These are phyloP conservation scores for Diarsia mendica DNA, from an alignment of 2,888 invertebrate genomes.

Conservation along the genomic window DNA sequence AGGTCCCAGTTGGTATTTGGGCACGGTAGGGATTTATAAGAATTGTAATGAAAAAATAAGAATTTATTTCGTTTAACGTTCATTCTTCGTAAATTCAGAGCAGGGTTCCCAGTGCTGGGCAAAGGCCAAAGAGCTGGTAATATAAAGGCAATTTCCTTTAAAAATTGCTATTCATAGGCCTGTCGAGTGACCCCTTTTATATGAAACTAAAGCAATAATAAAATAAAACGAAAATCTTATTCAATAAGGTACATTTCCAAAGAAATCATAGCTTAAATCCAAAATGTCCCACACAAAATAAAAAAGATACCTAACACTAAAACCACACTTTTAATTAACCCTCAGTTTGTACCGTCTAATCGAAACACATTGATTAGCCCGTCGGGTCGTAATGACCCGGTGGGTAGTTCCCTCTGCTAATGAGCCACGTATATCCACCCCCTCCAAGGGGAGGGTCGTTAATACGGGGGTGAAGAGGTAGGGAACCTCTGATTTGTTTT, in stretches of 20 bases:
- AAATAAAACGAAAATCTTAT: background rate
- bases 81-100: no score
- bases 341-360: slow-evolving; percentile 74
- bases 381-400: slow-evolving; percentile 70
- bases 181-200: background rate
- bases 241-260: background rate
- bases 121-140: no score
- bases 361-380: slow-evolving; percentile 85
- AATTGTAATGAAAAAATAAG: no score
- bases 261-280: background rate
- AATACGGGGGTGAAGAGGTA: slow-evolving; percentile 67
- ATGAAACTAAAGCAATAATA: background rate
- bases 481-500: slow-evolving; percentile 65
- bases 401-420: slow-evolving; percentile 75
- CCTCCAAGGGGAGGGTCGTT: slow-evolving; percentile 66
- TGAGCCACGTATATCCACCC: slow-evolving; percentile 74
- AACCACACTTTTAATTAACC: slow-evolving; percentile 74
- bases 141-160: background rate
- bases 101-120: no score
- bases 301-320: slow-evolving; percentile 31
- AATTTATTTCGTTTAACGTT: no score
- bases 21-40: no score
- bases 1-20: no score
- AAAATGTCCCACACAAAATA: slow-evolving; percentile 8
- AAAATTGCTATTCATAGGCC: no score